Conservation (phyloP, 2,888 invertebrate genomes). For the Latrodectus hesperus region DNA sequence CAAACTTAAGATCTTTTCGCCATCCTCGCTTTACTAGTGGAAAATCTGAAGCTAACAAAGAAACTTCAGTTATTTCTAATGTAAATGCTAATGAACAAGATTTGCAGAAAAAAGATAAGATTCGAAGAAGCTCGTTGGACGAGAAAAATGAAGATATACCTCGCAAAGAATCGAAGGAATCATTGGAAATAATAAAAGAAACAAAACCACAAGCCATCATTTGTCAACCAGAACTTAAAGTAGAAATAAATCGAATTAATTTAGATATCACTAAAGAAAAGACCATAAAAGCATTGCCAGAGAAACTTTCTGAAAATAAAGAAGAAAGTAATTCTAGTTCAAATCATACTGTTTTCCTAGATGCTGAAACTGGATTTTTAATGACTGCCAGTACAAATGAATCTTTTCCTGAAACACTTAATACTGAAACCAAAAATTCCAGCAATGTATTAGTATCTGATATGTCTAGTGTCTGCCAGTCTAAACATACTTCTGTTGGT, state of each 20-base stretch:
- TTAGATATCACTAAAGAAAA: slow-evolving; percentile 34
- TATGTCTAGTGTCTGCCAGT: slow-evolving; percentile 6
- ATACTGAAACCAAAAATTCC: slow-evolving; percentile 12
- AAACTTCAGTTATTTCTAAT: slow-evolving; percentile 16
- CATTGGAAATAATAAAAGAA: slow-evolving; percentile 37
- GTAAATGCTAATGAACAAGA: slow-evolving; percentile 35
- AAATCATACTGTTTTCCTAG: slow-evolving; percentile 81
- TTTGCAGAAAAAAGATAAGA: slow-evolving; percentile 41
- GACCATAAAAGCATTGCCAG: slow-evolving; percentile 17
- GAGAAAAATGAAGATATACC: slow-evolving; percentile 32
- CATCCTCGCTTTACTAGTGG: slow-evolving; percentile 66
- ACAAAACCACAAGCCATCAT: slow-evolving; percentile 6
- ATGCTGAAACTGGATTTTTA: slow-evolving; percentile 84
- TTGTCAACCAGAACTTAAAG: slow-evolving; percentile 70
- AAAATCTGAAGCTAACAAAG: slow-evolving; percentile 69
- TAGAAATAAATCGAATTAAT: slow-evolving; percentile 71
- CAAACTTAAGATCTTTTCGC: slow-evolving; percentile 65
- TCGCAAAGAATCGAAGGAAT: slow-evolving; percentile 21
- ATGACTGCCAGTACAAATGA: slow-evolving; percentile 76
- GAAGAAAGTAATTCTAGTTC: slow-evolving; percentile 63
- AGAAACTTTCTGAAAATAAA: slow-evolving; percentile 51
- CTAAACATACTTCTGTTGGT: slow-evolving; percentile 9
- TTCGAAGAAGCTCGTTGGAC: slow-evolving; percentile 15
- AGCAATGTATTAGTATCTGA: slow-evolving; percentile 22
- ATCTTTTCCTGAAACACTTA: slow-evolving; percentile 14